phyloP scores from a whole-genome alignment of 2,888 invertebrate species.

The Anagyrus pseudococci region DNA sequence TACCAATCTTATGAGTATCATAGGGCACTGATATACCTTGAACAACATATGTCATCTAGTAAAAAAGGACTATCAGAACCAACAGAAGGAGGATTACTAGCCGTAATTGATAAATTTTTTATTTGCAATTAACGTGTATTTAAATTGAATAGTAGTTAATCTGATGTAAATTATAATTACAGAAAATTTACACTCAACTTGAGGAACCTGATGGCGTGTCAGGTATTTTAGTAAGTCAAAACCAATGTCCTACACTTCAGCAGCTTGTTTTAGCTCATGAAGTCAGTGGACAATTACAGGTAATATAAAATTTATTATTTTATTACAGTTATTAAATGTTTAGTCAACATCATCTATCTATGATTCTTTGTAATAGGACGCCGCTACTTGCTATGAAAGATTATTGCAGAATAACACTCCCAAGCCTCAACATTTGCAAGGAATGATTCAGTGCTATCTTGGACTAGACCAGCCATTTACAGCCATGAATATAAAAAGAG shows the following conservation, averaged over 20 bases:
- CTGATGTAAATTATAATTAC: constrained; percentile 37
- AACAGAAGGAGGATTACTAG: constrained; percentile 53
- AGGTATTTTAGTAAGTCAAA: constrained; percentile 76
- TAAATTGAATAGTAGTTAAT: background rate
- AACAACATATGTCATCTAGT: constrained; percentile 69
- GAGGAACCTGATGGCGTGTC: constrained; percentile 92
- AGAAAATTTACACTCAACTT: constrained; percentile 85
- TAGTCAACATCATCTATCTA: background rate
- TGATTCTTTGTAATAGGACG: constrained; percentile 66
- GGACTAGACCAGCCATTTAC: constrained; percentile 87
- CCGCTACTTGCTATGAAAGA: constrained; percentile 87
- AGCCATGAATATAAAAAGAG: constrained; percentile 78
- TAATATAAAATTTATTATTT: constrained; percentile 33
- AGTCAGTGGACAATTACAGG: constrained; percentile 78
- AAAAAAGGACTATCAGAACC: constrained; percentile 54
- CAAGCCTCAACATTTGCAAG: constrained; percentile 65
- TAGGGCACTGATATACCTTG: constrained; percentile 77
- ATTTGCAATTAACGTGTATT: background rate
- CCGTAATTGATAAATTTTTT: constrained; percentile 44
- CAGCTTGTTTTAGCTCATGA: constrained; percentile 87
- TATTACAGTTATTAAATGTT: background rate
- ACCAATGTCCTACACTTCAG: constrained; percentile 77
- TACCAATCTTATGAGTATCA: constrained; percentile 78
- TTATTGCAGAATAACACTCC: constrained; percentile 68
- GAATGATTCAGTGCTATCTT: constrained; percentile 86